A percentile compares a stretch with the other conserved stretches of the same genome.
These are phyloP conservation scores for Aporophyla nigra DNA, from an alignment of 2,888 invertebrate genomes.

Conservation along the genomic window DNA sequence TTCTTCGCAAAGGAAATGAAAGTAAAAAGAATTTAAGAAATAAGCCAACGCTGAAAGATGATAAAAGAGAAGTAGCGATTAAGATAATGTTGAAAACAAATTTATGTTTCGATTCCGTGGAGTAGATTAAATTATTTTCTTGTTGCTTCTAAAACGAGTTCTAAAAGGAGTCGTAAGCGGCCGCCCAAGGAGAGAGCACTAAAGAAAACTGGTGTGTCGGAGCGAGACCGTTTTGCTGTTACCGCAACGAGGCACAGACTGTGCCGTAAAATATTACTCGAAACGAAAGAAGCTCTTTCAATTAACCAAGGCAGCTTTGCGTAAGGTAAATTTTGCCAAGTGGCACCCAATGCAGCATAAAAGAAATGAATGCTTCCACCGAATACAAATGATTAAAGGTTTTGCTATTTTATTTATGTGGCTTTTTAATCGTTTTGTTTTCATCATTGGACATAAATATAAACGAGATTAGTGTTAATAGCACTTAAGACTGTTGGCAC, in stretches of 20 bases:
- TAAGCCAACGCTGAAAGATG: constrained; percentile 76
- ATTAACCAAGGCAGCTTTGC: constrained; percentile 88
- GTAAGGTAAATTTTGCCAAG: constrained; percentile 79
- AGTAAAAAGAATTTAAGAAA: constrained; percentile 76
- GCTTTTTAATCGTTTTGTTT: constrained; percentile 11
- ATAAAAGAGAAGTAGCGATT: constrained; percentile 84
- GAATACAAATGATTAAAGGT: constrained; percentile 27
- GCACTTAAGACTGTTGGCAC: constrained; percentile 66
- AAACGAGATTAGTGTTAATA: constrained; percentile 64
- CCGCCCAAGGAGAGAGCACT: constrained; percentile 77
- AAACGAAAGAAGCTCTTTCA: constrained; percentile 89
- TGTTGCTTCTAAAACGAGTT: constrained; percentile 82
- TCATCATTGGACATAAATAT: constrained; percentile 9
- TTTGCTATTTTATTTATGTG: constrained; percentile 30
- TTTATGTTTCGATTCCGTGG: constrained; percentile 85
- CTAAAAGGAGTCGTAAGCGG: constrained; percentile 77
- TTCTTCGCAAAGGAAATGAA: constrained; percentile 74
- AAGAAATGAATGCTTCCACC: constrained; percentile 53
- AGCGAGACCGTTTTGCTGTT: constrained; percentile 79
- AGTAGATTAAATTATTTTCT: constrained; percentile 88
- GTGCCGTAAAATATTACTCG: constrained; percentile 87
- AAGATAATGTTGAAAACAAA: constrained; percentile 86
- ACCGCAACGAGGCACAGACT: constrained; percentile 75
- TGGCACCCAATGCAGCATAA: constrained; percentile 76
- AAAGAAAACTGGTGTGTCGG: constrained; percentile 78